Conservation (phyloP, 1,140 invertebrate genomes). For the Trichogramma pretiosum region DNA sequence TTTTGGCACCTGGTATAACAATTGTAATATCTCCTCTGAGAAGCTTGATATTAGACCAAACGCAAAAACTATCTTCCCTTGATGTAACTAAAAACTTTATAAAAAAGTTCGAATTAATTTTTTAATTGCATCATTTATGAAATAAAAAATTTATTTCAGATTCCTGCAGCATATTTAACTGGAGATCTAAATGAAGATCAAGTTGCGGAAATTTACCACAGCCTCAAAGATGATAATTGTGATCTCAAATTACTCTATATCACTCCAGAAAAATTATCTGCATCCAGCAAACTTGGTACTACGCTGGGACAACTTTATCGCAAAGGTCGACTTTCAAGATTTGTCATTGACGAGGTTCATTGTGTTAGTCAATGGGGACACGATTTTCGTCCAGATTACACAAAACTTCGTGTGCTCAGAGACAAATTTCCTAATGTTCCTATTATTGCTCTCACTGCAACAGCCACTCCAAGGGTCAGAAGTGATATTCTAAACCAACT, state of each 20-base stretch:
- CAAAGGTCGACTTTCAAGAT: conserved; percentile 47
- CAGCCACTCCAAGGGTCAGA: conserved; percentile 77
- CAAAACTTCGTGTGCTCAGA: conserved; percentile 61
- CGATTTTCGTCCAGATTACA: conserved; percentile 89
- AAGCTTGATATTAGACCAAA: conserved; percentile 90
- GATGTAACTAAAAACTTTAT: conserved; percentile 52
- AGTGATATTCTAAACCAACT: conserved; percentile 86
- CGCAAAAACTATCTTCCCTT: conserved; percentile 72
- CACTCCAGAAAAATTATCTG: conserved; percentile 88
- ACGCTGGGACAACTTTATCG: conserved; percentile 46
- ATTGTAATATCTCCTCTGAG: conserved; percentile 90
- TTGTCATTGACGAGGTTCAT: conserved; percentile 89
- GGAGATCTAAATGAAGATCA: conserved; percentile 54
- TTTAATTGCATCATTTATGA: not conserved
- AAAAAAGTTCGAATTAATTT: conserved; percentile 6
- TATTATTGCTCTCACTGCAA: conserved; percentile 69
- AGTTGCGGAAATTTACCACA: conserved; percentile 57
- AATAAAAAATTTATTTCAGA: conserved; percentile 47
- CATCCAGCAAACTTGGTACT: conserved; percentile 56
- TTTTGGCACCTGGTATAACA: conserved; percentile 66
- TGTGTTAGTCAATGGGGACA: conserved; percentile 97
- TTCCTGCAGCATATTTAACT: conserved; percentile 66
- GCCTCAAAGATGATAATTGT: conserved; percentile 54
- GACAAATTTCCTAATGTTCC: conserved; percentile 53
- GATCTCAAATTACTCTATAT: conserved; percentile 83